Evolutionary conservation across 2,888 invertebrate genomes (phyloP), one percentile per base, ranked within the genome.

Genomic region (Limenitis camilla): DNA sequence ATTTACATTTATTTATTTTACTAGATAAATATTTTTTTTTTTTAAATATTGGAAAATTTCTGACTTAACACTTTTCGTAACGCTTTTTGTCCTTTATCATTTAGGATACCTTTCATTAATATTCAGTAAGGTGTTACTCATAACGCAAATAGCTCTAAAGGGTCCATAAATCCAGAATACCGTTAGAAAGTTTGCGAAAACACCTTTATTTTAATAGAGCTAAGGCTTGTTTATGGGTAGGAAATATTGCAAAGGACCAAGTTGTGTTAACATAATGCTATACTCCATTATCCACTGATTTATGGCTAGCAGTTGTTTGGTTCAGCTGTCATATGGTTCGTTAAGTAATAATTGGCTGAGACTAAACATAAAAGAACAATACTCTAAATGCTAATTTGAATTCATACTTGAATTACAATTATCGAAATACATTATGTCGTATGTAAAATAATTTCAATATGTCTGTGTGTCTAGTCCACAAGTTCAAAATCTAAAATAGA

Each of bases 281-380:
- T 66, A 64, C 66, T 63, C 67, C 66, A 67, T 71, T 74, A 74
- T 68, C 64, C 52, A 50, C 61, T 72, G 69, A 76, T 73, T 72
- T 74, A 75, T 71, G 59, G 52, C 48, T 52, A 52, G 47, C 58
- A 53, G 59, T 57, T 59, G 52, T 51, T 40, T 52, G 33, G 56
- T 55, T 56, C 53, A 55, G 49, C 44, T 56, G 58, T 56, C 55
- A 50, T 50, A 56, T 49, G 52, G 54, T 54, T 55, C 60, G 61
- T 63, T 61, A 61, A 59, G 59, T 62, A 62, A 61, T 59, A 51
- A 54, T 58, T 43, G 55, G 43, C 56, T 59, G 52, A 52, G 29
- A 31, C 40, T 46, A 32, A 10, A 11, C 6, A 30, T 33, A 42
- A 30, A 8, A 36, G 6, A 40, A 41, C 10, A 42, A 49, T 7